A percentile compares a stretch with the other conserved stretches of the same genome.
Evolutionary conservation across 2,797 vertebrate species (phyloP).

Genomic region (Valencia hispanica): DNA sequence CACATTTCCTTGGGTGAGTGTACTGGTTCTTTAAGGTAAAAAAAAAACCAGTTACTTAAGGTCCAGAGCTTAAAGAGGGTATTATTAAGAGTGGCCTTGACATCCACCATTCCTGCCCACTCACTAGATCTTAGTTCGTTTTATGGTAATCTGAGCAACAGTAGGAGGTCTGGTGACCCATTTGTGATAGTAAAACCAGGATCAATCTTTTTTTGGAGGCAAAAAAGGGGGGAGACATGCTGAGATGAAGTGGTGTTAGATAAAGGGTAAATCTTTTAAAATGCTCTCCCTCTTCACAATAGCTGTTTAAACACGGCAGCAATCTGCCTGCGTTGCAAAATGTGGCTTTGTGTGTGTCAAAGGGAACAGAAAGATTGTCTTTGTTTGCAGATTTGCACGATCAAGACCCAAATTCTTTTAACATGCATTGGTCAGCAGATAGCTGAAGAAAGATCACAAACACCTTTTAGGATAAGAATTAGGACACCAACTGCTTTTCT

Average conservation of each 20-base stretch:
- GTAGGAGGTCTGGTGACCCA: constrained; percentile 60
- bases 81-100: constrained; percentile 29
- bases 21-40: constrained; percentile 58
- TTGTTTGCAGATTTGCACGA: constrained; percentile 9
- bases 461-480: constrained; percentile 33
- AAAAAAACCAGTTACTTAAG: constrained; percentile 49
- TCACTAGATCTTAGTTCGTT: constrained; percentile 54
- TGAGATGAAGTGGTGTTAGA: constrained; percentile 36
- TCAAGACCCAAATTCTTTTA: constrained; percentile 6
- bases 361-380: background rate
- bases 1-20: constrained; percentile 35
- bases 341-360: background rate
- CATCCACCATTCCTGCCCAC: constrained; percentile 22
- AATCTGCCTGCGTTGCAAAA: constrained; percentile 6
- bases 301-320: constrained; percentile 21
- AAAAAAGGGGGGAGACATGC: constrained; percentile 43
- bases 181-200: constrained; percentile 60
- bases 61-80: constrained; percentile 36
- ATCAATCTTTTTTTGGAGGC: constrained; percentile 52
- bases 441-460: constrained; percentile 26
- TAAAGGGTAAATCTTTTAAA: constrained; percentile 5
- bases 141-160: constrained; percentile 62
- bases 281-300: background rate
- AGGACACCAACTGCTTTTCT: constrained; percentile 10
- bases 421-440: constrained; percentile 30